Conservation (phyloP, 2,113 vertebrate species). For the Cepphus grylle region DNA sequence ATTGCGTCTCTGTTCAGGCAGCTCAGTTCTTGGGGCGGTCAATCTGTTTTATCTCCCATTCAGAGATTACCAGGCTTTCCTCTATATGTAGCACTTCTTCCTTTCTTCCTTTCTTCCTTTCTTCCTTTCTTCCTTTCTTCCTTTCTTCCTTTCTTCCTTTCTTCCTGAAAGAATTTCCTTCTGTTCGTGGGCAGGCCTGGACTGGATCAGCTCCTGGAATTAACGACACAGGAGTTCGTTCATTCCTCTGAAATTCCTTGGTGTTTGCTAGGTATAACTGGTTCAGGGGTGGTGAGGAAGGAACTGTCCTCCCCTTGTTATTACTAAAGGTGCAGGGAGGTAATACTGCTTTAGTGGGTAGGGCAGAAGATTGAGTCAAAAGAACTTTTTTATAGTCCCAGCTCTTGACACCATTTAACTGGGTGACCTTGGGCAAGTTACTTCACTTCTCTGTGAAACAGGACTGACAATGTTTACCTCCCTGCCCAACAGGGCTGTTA, state of each 20-base stretch:
- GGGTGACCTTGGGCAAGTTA: conserved; percentile 10
- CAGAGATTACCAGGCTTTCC: background rate
- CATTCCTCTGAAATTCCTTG: conserved; percentile 36
- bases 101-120: background rate
- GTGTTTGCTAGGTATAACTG: conserved; percentile 59
- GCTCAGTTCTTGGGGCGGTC: background rate
- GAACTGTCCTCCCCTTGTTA: background rate
- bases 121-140: background rate
- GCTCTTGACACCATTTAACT: background rate
- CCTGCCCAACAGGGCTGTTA: background rate
- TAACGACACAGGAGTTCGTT: background rate
- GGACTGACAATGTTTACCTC: background rate
- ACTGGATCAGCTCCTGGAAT: conserved; percentile 53
- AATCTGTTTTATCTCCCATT: background rate
- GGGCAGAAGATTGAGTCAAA: background rate
- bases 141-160: background rate
- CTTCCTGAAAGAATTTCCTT: conserved; percentile 38
- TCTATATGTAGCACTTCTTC: background rate
- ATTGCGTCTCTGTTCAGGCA: background rate
- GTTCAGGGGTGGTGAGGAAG: conserved; percentile 66
- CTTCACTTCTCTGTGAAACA: background rate
- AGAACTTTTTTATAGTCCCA: background rate
- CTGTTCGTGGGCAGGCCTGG: conserved; percentile 23
- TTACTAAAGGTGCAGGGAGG: background rate
- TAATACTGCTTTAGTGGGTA: background rate